Conservation (phyloP, 2,797 vertebrate species). For the Pangasius krempfi region DNA sequence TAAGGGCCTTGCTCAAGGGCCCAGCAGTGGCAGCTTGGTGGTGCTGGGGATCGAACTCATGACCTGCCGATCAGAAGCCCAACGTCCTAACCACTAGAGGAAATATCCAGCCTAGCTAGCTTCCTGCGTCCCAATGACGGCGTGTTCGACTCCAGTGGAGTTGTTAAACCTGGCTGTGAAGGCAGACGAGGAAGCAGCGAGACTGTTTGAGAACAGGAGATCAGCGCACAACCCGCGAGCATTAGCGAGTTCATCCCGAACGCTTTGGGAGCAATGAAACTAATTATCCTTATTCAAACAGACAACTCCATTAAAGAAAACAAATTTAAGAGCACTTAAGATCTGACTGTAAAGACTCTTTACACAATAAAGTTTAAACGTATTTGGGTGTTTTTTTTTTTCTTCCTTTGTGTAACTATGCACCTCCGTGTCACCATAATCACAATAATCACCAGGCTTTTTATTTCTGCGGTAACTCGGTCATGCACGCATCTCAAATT, state of each 20-base stretch:
- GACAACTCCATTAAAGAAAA: conserved; percentile 2
- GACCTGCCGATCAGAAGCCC: too few relatives aligned
- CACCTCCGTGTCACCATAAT: background rate
- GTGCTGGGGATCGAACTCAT: too few relatives aligned
- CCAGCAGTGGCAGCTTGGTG: too few relatives aligned
- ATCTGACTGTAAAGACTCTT: background rate
- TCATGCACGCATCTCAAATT: background rate
- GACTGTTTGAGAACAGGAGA: background rate
- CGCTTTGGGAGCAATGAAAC: background rate
- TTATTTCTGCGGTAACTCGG: background rate
- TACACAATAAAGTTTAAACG: background rate
- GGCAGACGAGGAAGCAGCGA: background rate
- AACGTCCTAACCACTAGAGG: too few relatives aligned
- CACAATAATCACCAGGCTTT: background rate
- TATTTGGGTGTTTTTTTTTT: background rate
- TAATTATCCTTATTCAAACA: background rate
- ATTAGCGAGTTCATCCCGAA: background rate
- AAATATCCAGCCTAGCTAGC: background rate
- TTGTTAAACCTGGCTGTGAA: background rate
- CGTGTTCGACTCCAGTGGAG: background rate
- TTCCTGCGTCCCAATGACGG: background rate
- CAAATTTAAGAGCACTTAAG: background rate
- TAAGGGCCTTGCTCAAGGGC: too few relatives aligned
- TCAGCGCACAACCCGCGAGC: background rate
- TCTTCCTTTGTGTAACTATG: too few relatives aligned